Evolutionary conservation across 2,797 vertebrate species (phyloP).

Genomic region (Perodicticus potto): DNA sequence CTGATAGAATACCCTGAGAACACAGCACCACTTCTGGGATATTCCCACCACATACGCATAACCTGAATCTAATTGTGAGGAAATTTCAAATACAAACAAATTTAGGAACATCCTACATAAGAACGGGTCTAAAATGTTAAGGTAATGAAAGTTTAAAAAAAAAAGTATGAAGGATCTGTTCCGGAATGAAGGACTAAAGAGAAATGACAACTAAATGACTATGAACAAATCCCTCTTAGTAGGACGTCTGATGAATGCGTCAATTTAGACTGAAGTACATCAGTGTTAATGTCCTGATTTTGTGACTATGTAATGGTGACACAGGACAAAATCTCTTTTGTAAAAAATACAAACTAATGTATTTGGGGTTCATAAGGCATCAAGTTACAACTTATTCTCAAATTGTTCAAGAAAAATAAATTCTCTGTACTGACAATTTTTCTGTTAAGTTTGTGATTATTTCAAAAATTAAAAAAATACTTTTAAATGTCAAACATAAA

Average conservation of each 20-base stretch:
- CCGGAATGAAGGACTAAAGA: not conserved
- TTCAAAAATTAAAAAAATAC: slow-evolving; percentile 12
- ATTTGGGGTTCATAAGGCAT: not conserved
- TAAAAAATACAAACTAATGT: not conserved
- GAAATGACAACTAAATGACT: not conserved
- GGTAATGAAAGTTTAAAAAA: not conserved
- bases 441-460: not conserved
- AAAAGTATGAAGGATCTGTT: not conserved
- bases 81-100: slow-evolving; percentile 25
- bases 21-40: not conserved
- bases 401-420: not conserved
- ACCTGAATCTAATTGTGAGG: not conserved
- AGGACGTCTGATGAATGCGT: not conserved
- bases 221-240: not conserved
- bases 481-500: slow-evolving; percentile 15
- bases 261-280: not conserved
- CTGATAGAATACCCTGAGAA: not conserved
- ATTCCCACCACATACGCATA: not conserved
- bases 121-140: not conserved
- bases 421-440: not conserved
- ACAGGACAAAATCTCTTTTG: not conserved
- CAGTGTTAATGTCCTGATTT: not conserved
- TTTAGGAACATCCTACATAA: not conserved
- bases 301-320: not conserved
- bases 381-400: not conserved